Evolutionary conservation across 2,888 invertebrate species (phyloP).

Genomic region (Phrixothrix hirtus): DNA sequence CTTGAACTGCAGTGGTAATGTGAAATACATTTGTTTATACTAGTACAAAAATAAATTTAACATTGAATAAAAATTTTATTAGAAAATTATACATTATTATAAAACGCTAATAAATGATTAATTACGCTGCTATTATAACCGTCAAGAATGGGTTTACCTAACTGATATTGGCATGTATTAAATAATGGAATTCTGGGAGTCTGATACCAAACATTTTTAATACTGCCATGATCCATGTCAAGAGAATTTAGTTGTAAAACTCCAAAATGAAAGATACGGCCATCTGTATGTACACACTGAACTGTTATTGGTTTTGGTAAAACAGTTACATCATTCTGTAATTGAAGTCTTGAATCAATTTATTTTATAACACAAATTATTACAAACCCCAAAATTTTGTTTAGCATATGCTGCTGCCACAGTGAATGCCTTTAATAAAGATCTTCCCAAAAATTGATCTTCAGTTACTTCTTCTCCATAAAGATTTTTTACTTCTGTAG

Average conservation of each 20-base stretch:
- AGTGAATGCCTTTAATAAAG: constrained; percentile 74
- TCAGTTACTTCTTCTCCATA: constrained; percentile 70
- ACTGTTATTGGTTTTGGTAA: constrained; percentile 78
- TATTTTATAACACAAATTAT: no score
- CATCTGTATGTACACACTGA: constrained; percentile 83
- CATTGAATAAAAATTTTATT: not conserved
- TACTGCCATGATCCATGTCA: constrained; percentile 64
- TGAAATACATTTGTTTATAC: no score
- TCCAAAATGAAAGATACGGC: constrained; percentile 77
- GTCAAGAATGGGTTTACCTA: constrained; percentile 67
- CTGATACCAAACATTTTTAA: constrained; percentile 82
- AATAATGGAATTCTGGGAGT: constrained; percentile 68
- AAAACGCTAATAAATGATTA: constrained; percentile 77
- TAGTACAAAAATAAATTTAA: no score
- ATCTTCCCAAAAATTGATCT: constrained; percentile 69
- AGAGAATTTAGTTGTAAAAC: constrained; percentile 84
- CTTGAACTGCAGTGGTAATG: no score
- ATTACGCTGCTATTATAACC: constrained; percentile 82
- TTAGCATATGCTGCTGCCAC: constrained; percentile 78
- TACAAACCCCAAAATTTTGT: constrained; percentile 70
- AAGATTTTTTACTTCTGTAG: constrained; percentile 67
- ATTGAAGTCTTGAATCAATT: no score
- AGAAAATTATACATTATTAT: constrained; percentile 66
- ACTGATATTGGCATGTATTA: constrained; percentile 65
- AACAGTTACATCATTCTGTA: constrained; percentile 63